Evolutionary conservation across 1,140 invertebrate species (phyloP).

Genomic region (Aphidius ervi): DNA sequence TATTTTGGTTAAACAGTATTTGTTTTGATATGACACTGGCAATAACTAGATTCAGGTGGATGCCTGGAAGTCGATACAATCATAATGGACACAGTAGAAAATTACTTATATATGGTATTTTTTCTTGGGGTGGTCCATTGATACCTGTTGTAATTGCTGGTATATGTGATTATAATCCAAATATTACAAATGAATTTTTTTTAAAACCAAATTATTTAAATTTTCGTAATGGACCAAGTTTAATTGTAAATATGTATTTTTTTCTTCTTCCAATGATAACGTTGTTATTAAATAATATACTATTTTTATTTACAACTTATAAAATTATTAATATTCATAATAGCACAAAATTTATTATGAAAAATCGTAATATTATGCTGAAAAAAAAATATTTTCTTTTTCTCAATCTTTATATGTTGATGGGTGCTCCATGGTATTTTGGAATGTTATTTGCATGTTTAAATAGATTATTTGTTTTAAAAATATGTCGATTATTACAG

Average conservation of each 20-base stretch:
- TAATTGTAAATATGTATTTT: conserved; percentile 36
- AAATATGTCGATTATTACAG: conserved; percentile 36
- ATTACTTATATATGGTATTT: conserved; percentile 28
- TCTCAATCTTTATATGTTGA: conserved; percentile 38
- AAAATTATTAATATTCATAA: conserved; percentile 34
- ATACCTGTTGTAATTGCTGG: conserved; percentile 31
- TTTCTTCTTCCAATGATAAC: conserved; percentile 35
- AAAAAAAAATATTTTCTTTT: conserved; percentile 38
- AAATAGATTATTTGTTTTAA: conserved; percentile 34
- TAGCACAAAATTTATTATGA: conserved; percentile 34
- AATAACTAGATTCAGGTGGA: conserved; percentile 37
- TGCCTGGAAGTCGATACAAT: conserved; percentile 18
- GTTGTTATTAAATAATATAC: conserved; percentile 35
- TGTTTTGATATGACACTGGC: conserved; percentile 42
- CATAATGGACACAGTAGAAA: conserved; percentile 27
- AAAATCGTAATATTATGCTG: conserved; percentile 28
- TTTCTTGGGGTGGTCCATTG: conserved; percentile 32
- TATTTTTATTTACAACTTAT: conserved; percentile 37
- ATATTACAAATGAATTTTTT: conserved; percentile 29
- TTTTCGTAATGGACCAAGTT: conserved; percentile 29
- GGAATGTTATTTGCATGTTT: conserved; percentile 35
- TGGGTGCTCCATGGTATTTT: conserved; percentile 45
- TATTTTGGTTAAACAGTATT: conserved; percentile 42
- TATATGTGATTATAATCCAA: conserved; percentile 34
- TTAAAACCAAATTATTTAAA: conserved; percentile 35